These are phyloP conservation scores for Betta splendens DNA, from an alignment of 2,797 vertebrate genomes.

Conservation along the genomic window DNA sequence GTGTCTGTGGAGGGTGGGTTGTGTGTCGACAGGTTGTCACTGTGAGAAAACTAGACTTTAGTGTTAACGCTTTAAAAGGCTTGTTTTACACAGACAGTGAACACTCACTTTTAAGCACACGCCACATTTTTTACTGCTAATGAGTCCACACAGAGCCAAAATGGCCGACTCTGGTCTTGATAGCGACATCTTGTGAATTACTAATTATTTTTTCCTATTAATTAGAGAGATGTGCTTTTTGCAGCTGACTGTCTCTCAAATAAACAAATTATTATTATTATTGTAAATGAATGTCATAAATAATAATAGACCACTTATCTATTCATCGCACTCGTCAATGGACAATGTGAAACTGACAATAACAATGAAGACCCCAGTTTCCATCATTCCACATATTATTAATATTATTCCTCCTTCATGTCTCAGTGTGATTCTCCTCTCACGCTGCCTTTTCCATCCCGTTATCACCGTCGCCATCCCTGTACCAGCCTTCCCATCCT, in stretches of 20 bases:
- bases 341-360: constrained; percentile 1
- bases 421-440: constrained; percentile 14
- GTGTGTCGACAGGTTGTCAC: constrained; percentile 39
- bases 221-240: not conserved
- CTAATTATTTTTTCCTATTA: not conserved
- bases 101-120: constrained; percentile 45
- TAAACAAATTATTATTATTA: not conserved
- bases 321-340: constrained; percentile 15
- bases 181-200: not conserved
- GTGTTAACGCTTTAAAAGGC: constrained; percentile 61
- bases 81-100: constrained; percentile 32
- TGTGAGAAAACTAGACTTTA: constrained; percentile 13
- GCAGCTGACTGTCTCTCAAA: too few species aligned
- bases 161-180: constrained; percentile 13
- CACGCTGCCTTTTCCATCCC: constrained; percentile 12
- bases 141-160: constrained; percentile 38
- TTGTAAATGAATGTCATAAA: constrained; percentile 29
- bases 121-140: constrained; percentile 47
- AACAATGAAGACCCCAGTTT: too few species aligned
- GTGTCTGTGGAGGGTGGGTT: not conserved
- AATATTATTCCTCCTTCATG: too few species aligned
- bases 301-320: constrained; percentile 24
- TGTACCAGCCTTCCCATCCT: constrained; percentile 43
- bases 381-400: constrained; percentile 10
- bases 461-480: constrained; percentile 40